Evolutionary conservation across 2,113 vertebrate genomes (phyloP).

Genomic region (Corvus moneduloides): DNA sequence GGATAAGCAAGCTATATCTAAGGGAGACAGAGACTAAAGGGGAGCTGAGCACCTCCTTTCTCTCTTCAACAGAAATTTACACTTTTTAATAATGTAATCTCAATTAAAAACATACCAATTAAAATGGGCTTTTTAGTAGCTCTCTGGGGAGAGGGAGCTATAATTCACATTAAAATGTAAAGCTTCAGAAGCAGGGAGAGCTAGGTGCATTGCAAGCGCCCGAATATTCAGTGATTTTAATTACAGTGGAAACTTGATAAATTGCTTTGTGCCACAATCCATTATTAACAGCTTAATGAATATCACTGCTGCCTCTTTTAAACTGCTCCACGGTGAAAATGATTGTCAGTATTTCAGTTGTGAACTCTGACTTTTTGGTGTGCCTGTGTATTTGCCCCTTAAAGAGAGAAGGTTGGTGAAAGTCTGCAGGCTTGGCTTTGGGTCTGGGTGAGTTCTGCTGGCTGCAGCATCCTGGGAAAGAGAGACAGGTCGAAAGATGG

Average conservation of each 20-base stretch:
- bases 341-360: conserved; percentile 2
- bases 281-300: conserved; percentile 66
- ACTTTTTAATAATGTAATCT: conserved; percentile 57
- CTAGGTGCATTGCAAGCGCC: conserved; percentile 58
- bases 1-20: background rate
- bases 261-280: conserved; percentile 60
- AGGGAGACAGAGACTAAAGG: background rate
- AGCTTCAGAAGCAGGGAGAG: conserved; percentile 46
- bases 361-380: background rate
- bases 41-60: background rate
- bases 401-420: background rate
- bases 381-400: background rate
- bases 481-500: background rate
- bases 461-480: background rate
- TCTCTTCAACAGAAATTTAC: conserved; percentile 42
- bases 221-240: conserved; percentile 64
- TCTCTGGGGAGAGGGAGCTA: conserved; percentile 39
- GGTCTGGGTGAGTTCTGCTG: background rate
- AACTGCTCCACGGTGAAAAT: background rate
- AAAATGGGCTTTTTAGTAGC: conserved; percentile 51
- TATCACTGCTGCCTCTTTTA: conserved; percentile 46
- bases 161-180: conserved; percentile 63
- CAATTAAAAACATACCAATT: conserved; percentile 67
- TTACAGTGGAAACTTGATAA: conserved; percentile 67
- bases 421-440: background rate